Base-by-base conservation (phyloP, 1,140 invertebrate genomes). In the Drosophila ananassae region DNA sequence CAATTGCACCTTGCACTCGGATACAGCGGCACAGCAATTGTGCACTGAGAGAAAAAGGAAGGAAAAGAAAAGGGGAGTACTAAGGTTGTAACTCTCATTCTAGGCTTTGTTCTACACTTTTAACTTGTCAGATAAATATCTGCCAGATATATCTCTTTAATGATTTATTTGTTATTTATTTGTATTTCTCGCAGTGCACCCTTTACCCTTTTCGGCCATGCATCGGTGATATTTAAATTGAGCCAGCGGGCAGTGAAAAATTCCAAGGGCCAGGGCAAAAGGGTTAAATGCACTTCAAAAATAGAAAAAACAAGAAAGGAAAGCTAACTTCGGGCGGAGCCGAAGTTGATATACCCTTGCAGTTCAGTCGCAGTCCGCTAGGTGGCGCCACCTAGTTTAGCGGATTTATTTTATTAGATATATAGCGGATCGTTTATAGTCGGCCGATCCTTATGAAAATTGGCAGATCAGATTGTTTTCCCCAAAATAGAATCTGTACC, bases 161-260 rank as follows among this genome's bases (percentile, higher is more conserved):
- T 9, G 1, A 7, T 17, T 1, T 10, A 25, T 24, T 13, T 34
- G 0, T 1, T 44, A 6, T 1, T 1, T 44, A 5, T 0, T 1
- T 1, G 9, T 30, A 51, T 44, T 37, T 71, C 12, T 13, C 2
- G 7, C 17, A 6, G 47, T 69, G 39, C n/a, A 39, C 30, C 25
- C 28, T 39, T 77, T 62, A 58, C 52, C 55, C 48, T 68, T 83
- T 83, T 54, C 46, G 77, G 82, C 83, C 71, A 87, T 87, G 82
- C 82, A 82, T 87, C 78, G 82, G 54, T 89, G 83, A 68, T 80
- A 85, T 85, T 85, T 85, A 85, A 85, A 85, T 85, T 85, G 60
- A 85, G 81, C 67, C 81, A 84, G 67, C 67, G 73, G 73, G 77
- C 82, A 87, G 82, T 75, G 47, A 87, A 78, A 78, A 67, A 28